Base-by-base conservation (phyloP, 1,140 invertebrate genomes). In the Oppia nitens region DNA sequence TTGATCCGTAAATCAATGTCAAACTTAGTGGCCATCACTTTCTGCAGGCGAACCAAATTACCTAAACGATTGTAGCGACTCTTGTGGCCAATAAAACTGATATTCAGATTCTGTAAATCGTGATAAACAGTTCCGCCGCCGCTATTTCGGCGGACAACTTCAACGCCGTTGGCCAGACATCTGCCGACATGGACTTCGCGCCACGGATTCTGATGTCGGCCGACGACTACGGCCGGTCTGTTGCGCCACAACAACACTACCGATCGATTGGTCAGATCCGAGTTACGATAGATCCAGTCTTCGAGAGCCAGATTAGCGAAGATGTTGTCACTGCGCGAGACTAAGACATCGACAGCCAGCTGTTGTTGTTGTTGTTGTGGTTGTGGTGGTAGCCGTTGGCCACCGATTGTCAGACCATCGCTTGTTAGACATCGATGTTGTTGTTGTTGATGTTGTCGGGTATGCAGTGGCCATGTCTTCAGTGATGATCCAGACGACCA, bases 111-210 rank as follows among this genome's bases (percentile, higher is more conserved):
- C 47, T 91, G 92, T 60, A 77, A 67, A 72, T 98, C 94, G 72
- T 98, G 93, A 71, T 91, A 98, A 21, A 98, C 91, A 20, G 90
- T 85, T 11, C 91, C 92, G 59, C 94, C 95, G n/a, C 91, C 93
- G 71, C 90, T 95, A 66, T 90, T 87, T 21, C 93, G 76, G 53
- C 94, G 76, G 0, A 83, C 93, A 20, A 96, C 64, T 1, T 77
- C 70, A 4, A 68, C 63, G 14, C 47, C 47, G 21, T 55, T 32
- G 50, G 76, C 68, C 23, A 83, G 64, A 29, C 73, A 74, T 2
- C 78, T 73, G 55, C 73, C 62, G 0, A 88, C 70, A 69, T 95
- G 87, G 1, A 84, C 81, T 73, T 98, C 94, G 21, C 83, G 69
- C 84, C 92, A 98, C 1, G 92, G 89, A 74, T 98, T 99, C 71